Evolutionary conservation across 2,113 vertebrate species (phyloP).

Genomic region (Plecotus auritus): DNA sequence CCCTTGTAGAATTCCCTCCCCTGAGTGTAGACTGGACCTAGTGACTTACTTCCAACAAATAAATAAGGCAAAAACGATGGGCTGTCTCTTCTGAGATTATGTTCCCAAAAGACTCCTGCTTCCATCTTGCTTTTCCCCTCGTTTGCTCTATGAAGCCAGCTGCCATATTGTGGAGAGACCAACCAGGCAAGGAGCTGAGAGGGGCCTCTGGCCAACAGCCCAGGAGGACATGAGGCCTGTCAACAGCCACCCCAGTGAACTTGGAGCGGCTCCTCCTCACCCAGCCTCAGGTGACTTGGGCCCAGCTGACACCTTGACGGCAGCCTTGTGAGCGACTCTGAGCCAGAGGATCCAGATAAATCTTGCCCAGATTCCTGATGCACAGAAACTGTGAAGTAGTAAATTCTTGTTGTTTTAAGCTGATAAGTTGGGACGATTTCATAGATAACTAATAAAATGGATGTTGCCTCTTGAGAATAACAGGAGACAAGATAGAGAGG

Average conservation of each 20-base stretch:
- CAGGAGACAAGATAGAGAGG: neutral
- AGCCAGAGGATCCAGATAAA: neutral
- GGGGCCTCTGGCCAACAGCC: neutral
- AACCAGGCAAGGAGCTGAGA: neutral
- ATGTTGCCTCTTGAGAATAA: neutral
- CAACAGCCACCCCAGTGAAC: neutral
- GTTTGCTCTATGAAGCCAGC: neutral
- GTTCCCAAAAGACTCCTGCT: neutral
- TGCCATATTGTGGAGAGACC: neutral
- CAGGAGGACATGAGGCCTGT: neutral
- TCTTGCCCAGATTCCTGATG: neutral
- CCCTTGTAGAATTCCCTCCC: neutral
- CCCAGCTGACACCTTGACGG: neutral
- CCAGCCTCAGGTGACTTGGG: neutral
- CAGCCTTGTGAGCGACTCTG: neutral
- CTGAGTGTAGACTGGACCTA: neutral
- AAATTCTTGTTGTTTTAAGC: neutral
- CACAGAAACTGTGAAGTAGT: neutral
- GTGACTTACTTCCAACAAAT: neutral
- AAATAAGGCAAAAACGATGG: neutral
- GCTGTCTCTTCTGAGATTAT: neutral
- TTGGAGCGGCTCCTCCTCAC: neutral
- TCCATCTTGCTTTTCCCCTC: neutral
- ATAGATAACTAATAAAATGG: neutral
- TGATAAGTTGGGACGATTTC: neutral